Base-by-base conservation (phyloP, 2,797 vertebrate genomes). In the Poecilia velifera region DNA sequence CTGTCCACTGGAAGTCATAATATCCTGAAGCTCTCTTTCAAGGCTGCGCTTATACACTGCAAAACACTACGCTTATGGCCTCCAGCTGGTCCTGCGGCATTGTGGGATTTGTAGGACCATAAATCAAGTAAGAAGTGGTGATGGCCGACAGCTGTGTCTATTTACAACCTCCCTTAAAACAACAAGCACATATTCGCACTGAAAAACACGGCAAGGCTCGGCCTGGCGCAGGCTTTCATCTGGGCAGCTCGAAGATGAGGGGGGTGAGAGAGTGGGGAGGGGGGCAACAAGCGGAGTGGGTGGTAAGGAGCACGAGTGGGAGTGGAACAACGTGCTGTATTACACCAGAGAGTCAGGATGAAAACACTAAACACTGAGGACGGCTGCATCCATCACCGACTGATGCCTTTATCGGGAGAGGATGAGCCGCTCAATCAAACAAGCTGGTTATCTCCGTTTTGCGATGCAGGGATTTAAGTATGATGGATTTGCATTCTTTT, bases 91-190 rank as follows among this genome's bases (percentile, higher is more conserved):
- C 62, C 87, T 45, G 88, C 16, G 77, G 89, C 88, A 93, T 91
- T 93, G 89, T 91, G 91, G 90, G 91, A 92, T 84, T 90, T 91
- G 89, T 92, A 89, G 90, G 90, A 89, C 78, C 53, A 71, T 90
- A 91, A 91, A 93, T 92, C 92, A 92, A 82, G 80, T 73, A n/a
- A 22, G 41, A 82, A 90, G 77, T 53, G 43, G 71, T 55, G 90
- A 95, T 86, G 87, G 89, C 83, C 79, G 91, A 89, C 94, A 95
- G 92, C 92, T 94, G 94, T 89, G 89, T 93, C 89, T 95, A 93
- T 95, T 94, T 95, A 95, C 90, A 91, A 90, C 76, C 78, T 84
- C 41, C 68, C 68, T 5, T 86, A 87, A 86, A 94, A 92, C 91
- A 95, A 94, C 87, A 89, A 89, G 88, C 87, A 78, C 91, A 91